Evolutionary conservation across 2,797 vertebrate species (phyloP), one percentile per base, ranked within the genome.

Genomic region (Pogonophryne albipinna): DNA sequence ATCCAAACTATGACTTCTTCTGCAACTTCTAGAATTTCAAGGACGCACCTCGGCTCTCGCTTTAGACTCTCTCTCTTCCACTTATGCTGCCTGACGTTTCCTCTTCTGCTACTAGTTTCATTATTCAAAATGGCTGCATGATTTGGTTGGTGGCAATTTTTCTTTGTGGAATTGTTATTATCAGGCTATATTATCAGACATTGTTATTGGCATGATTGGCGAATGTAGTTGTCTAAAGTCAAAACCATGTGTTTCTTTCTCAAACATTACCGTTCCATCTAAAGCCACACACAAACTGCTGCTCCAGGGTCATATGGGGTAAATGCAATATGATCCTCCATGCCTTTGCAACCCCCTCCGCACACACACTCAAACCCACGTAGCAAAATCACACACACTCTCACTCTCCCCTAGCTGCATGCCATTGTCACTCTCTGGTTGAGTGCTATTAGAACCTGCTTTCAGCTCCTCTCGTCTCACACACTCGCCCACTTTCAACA

Each of bases 21-120:
- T 85, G 80, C 86, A 83, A 86, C 73, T 87, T 93, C 90, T 89
- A 85, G 78, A 84, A 91, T 90, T 90, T 92, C 88, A 85, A 88
- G 90, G 88, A 91, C 76, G 56, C 85, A 88, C 87, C 74, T 57
- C 6, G 12, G 10, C 47, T 80, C 79, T 78, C 34, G 4, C 73
- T 60, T 53, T 44, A 61, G 63, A 57, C 81, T 44, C 31, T 73
- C 16, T 49, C 57, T 64, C 47, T 53, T 55, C 42, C 38, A 53
- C 65, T 75, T 51, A 12, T 65, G 49, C 67, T 56, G 63, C 45
- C 66, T 76, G 72, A 69, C 41, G 46, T 88, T 89, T 81, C 62
- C 62, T 71, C 74, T 69, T 67, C 61, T 76, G 59, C 56, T 58
- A 78, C 66, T 50, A 74, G 59, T 56, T 65, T 82, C 75, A 75